Conservation (phyloP, 2,797 vertebrate species). For the Lutjanus argentimaculatus region DNA sequence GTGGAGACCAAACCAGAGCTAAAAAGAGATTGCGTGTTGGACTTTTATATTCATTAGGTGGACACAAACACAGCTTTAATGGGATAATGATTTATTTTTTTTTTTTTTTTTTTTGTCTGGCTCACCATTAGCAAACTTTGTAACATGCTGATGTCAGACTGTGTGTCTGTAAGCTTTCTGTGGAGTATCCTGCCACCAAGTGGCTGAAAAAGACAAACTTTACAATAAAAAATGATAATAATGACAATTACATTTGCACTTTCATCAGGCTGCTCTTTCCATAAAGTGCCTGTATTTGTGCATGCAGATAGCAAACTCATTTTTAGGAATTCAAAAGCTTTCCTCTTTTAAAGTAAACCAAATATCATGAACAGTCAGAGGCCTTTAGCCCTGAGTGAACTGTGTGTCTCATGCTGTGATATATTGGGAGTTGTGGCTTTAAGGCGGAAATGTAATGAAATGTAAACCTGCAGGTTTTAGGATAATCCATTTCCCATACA, state of each 20-base stretch:
- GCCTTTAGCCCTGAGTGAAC: neutral
- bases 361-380: neutral
- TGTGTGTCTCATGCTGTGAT: conserved; percentile 8
- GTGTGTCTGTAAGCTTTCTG: too few species aligned
- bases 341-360: neutral
- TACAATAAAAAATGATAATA: neutral
- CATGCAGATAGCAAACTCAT: neutral
- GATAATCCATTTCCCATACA: conserved; percentile 66
- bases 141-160: neutral
- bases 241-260: neutral
- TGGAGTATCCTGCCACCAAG: neutral
- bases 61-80: too few species aligned
- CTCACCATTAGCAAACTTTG: neutral
- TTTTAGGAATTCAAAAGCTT: neutral
- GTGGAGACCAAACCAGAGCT: too few species aligned
- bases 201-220: neutral
- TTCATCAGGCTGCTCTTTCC: too few species aligned
- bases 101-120: too few species aligned
- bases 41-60: too few species aligned
- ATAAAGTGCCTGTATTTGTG: neutral
- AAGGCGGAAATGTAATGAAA: conserved; percentile 48
- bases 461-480: conserved; percentile 60
- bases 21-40: too few species aligned
- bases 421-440: conserved; percentile 2
- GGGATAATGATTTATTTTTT: too few species aligned